Conservation (phyloP, 2,797 vertebrate genomes). For the Heliangelus exortis region DNA sequence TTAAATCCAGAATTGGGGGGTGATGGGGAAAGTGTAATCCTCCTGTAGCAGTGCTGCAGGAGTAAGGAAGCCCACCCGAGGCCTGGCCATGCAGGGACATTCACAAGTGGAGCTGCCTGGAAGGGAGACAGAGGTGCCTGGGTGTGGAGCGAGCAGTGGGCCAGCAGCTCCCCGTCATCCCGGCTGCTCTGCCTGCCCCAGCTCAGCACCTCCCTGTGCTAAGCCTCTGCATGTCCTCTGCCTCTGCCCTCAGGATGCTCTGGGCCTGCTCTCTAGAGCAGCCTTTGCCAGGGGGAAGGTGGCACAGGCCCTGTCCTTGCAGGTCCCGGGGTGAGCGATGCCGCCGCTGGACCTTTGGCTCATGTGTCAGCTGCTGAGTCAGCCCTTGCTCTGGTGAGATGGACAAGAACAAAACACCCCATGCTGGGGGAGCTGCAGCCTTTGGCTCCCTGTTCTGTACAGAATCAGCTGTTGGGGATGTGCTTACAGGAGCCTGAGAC, state of each 20-base stretch:
- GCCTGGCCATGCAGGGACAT: neutral
- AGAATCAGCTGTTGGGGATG: conserved; percentile 3
- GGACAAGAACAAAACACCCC: neutral
- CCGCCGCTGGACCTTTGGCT: neutral
- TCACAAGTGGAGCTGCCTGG: neutral
- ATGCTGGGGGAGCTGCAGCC: neutral
- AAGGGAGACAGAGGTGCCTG: neutral
- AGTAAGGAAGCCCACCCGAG: neutral
- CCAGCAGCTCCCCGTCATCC: accelerated
- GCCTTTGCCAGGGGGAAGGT: accelerated
- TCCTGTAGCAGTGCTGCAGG: neutral
- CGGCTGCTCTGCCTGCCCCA: neutral
- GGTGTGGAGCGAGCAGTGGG: neutral
- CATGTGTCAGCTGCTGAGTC: neutral
- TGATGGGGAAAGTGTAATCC: neutral
- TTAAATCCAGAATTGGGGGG: neutral
- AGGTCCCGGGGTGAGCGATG: accelerated
- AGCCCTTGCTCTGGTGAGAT: neutral
- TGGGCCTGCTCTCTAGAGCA: accelerated
- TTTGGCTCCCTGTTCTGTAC: neutral
- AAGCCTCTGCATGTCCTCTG: neutral
- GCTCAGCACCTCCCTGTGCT: accelerated
- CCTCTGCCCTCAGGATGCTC: accelerated
- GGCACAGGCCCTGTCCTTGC: neutral
- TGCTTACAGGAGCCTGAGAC: conserved; percentile 36